Evolutionary conservation across 2,797 vertebrate genomes (phyloP).

Genomic region (Paratrypauchen microcephalus): DNA sequence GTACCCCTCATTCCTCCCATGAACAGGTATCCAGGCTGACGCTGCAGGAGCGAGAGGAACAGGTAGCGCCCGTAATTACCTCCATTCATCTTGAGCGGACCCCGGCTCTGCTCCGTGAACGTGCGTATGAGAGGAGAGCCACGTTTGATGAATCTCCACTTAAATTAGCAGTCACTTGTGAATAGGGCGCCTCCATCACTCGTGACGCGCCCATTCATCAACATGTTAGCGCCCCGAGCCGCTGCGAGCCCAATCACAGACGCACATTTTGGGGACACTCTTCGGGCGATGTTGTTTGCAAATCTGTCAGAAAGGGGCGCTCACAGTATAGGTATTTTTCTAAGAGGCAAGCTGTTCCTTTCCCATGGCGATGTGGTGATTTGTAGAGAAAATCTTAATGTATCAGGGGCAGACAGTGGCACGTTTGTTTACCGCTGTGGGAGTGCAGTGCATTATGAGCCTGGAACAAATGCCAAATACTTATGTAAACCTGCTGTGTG

Average conservation of each 20-base stretch:
- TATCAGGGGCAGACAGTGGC: constrained; percentile 52
- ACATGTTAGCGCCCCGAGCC: constrained; percentile 68
- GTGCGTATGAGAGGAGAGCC: constrained; percentile 52
- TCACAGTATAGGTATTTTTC: constrained; percentile 26
- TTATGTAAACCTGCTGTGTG: constrained; percentile 45
- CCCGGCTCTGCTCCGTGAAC: constrained; percentile 65
- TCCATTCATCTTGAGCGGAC: constrained; percentile 78
- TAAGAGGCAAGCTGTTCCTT: constrained; percentile 59
- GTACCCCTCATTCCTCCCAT: constrained; percentile 3
- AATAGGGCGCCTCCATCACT: constrained; percentile 65
- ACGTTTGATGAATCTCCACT: constrained; percentile 77
- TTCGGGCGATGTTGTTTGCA: constrained; percentile 50
- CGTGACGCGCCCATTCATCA: constrained; percentile 71
- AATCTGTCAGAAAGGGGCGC: constrained; percentile 50
- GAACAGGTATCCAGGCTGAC: constrained; percentile 35
- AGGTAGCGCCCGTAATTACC: constrained; percentile 73
- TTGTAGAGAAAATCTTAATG: constrained; percentile 50
- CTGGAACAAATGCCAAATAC: constrained; percentile 50
- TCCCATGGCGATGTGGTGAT: constrained; percentile 48
- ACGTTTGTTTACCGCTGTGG: constrained; percentile 58
- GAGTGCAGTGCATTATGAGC: constrained; percentile 49
- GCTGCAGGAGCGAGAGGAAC: constrained; percentile 48
- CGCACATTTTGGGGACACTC: constrained; percentile 45
- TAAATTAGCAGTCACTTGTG: constrained; percentile 73
- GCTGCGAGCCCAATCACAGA: constrained; percentile 39